phyloP scores from a whole-genome alignment of 1,140 invertebrate species.

The Grapholita molesta region DNA sequence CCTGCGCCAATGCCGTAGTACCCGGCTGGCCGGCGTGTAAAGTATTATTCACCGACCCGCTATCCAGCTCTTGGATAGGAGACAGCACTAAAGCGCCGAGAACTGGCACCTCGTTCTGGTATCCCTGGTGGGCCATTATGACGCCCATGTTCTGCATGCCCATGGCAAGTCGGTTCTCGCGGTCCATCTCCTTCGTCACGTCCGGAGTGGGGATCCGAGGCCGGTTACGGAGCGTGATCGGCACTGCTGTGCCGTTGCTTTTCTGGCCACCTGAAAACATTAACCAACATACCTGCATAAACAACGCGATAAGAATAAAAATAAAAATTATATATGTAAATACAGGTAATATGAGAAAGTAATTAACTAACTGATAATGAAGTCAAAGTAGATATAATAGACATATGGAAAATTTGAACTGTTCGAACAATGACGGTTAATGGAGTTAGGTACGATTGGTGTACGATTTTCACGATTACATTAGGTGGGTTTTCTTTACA shows the following conservation, averaged over 20 bases:
- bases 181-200: constrained; percentile 87
- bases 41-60: constrained; percentile 83
- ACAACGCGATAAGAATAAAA: too few species aligned
- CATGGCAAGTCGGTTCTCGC: constrained; percentile 81
- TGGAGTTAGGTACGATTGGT: too few species aligned
- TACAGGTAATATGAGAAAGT: too few species aligned
- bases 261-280: constrained; percentile 80
- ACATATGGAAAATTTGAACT: too few species aligned
- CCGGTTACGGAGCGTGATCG: constrained; percentile 84
- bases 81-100: constrained; percentile 86
- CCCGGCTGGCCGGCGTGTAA: constrained; percentile 83
- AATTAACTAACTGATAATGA: too few species aligned
- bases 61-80: constrained; percentile 87
- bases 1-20: constrained; percentile 84
- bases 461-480: too few species aligned
- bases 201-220: constrained; percentile 92
- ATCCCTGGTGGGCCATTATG: constrained; percentile 81
- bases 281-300: constrained; percentile 20
- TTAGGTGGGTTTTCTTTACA: too few species aligned
- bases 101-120: constrained; percentile 83
- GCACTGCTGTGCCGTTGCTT: constrained; percentile 82
- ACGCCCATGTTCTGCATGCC: constrained; percentile 80
- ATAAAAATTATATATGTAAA: too few species aligned
- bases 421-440: too few species aligned
- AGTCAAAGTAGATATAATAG: too few species aligned